These are phyloP conservation scores for Amphiduros pacificus DNA, from an alignment of 2,888 invertebrate genomes.

Conservation along the genomic window DNA sequence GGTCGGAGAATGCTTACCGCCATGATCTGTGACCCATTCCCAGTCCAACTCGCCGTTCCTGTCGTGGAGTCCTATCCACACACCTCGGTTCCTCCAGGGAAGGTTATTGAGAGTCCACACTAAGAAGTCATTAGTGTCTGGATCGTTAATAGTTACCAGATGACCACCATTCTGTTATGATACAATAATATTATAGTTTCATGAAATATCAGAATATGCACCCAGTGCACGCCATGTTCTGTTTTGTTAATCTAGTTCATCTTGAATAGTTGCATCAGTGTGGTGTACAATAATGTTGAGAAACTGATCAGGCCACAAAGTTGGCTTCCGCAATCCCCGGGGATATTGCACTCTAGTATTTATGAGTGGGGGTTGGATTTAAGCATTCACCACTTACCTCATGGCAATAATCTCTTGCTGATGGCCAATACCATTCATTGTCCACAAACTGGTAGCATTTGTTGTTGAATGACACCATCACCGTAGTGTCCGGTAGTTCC, in stretches of 20 bases:
- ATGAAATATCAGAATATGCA: neutral
- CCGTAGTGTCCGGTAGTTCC: neutral
- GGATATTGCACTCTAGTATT: no score
- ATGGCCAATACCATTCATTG: constrained; percentile 36
- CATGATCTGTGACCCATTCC: constrained; percentile 40
- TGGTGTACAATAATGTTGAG: no score
- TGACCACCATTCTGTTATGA: constrained; percentile 32
- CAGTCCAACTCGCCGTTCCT: constrained; percentile 36
- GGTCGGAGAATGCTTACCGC: no score
- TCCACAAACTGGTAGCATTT: constrained; percentile 41
- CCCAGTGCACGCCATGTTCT: no score
- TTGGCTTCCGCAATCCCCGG: no score
- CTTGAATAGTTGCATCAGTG: no score
- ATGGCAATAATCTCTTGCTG: constrained; percentile 36
- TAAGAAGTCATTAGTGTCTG: constrained; percentile 37
- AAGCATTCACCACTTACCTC: no score
- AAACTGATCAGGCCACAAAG: no score
- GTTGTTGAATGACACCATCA: constrained; percentile 7
- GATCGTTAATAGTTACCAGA: constrained; percentile 36
- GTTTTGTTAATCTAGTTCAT: no score
- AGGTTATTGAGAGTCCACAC: constrained; percentile 26
- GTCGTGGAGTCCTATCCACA: constrained; percentile 54
- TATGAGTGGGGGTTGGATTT: no score
- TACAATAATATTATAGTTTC: neutral
- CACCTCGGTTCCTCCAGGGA: constrained; percentile 39